Percentiles rank a stretch among this genome's conserved stretches.
Evolutionary conservation across 2,888 invertebrate genomes (phyloP).

Genomic region (Drosophila nr. perissopoda): DNA sequence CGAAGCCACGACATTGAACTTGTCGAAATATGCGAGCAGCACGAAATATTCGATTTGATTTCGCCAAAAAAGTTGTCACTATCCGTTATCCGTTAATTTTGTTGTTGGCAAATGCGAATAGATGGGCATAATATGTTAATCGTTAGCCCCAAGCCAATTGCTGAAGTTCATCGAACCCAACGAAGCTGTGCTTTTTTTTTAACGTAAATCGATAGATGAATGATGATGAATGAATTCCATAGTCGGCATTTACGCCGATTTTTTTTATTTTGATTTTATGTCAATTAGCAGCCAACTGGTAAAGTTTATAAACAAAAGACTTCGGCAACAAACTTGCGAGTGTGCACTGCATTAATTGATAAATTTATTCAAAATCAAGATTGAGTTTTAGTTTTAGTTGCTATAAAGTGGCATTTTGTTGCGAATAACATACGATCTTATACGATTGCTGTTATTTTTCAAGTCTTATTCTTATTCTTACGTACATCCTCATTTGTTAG

Average conservation of each 20-base stretch:
- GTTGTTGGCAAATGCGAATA: conserved; percentile 13
- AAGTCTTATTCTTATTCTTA: not conserved
- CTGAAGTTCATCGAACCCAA: conserved; percentile 27
- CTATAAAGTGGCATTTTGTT: not conserved
- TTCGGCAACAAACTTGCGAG: conserved; percentile 3
- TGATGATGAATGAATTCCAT: not conserved
- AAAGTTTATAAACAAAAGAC: not conserved
- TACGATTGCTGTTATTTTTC: not conserved
- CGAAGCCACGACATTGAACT: conserved; percentile 55
- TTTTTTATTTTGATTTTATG: not conserved
- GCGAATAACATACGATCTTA: not conserved
- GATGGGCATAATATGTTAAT: conserved; percentile 41
- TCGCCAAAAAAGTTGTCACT: conserved; percentile 5
- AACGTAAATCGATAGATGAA: not conserved
- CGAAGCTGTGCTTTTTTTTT: not conserved
- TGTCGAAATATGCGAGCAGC: conserved; percentile 38
- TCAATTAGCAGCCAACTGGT: not conserved
- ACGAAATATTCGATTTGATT: conserved; percentile 21
- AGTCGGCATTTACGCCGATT: not conserved
- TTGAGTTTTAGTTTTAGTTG: not conserved
- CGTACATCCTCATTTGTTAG: conserved; percentile 80
- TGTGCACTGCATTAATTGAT: not conserved
- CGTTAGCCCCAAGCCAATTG: conserved; percentile 3
- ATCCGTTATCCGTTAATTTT: not conserved
- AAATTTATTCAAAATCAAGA: not conserved